Evolutionary conservation across 2,113 vertebrate species (phyloP).

Genomic region (Passer domesticus): DNA sequence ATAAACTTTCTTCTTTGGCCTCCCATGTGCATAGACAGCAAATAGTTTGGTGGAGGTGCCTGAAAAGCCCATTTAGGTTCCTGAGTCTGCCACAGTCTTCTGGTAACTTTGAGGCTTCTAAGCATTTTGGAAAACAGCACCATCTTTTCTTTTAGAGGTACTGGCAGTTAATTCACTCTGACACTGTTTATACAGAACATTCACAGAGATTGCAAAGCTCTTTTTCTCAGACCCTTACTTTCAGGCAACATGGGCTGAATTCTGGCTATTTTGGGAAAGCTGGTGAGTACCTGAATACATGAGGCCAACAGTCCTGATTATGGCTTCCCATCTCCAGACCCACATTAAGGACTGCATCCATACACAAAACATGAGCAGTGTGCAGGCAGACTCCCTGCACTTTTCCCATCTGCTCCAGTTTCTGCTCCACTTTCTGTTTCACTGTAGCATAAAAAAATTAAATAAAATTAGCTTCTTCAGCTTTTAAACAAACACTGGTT

Average conservation of each 20-base stretch:
- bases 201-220: neutral
- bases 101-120: neutral
- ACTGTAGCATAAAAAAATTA: conserved; percentile 65
- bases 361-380: conserved; percentile 88
- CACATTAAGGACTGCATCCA: conserved; percentile 90
- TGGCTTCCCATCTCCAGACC: conserved; percentile 93
- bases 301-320: conserved; percentile 90
- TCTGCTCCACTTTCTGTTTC: conserved; percentile 88
- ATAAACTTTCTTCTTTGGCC: neutral
- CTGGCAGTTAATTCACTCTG: neutral
- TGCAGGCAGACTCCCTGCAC: conserved; percentile 84
- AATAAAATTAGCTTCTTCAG: neutral
- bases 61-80: neutral
- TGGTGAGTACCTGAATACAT: conserved; percentile 83
- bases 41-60: neutral
- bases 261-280: neutral
- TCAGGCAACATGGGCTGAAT: neutral
- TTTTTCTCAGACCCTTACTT: neutral
- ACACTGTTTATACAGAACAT: neutral
- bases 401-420: conserved; percentile 88
- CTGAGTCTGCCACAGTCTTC: neutral
- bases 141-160: neutral
- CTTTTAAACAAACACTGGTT: neutral
- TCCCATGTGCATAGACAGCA: neutral
- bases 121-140: neutral